Conservation (phyloP, 2,888 invertebrate genomes). For the Drosophila monieri region DNA sequence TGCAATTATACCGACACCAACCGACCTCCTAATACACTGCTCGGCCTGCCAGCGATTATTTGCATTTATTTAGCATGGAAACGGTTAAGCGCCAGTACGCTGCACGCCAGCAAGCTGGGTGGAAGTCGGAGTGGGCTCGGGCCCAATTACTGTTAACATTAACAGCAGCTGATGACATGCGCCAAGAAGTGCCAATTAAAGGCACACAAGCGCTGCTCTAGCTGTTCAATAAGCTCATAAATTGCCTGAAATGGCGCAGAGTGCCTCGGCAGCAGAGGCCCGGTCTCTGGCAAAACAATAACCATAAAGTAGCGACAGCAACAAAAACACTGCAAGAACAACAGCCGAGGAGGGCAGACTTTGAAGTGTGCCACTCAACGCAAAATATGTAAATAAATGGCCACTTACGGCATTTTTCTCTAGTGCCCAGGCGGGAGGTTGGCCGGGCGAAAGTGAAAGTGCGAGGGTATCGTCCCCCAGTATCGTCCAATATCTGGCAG, state of each 20-base stretch:
- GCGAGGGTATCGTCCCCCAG: conserved; percentile 9
- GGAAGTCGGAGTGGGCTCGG: conserved; percentile 3
- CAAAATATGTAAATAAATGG: conserved; percentile 78
- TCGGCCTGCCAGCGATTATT: conserved; percentile 28
- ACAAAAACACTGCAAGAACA: conserved; percentile 27
- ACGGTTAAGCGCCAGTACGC: no score
- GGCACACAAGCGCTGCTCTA: conserved; percentile 34
- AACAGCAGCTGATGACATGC: conserved; percentile 47
- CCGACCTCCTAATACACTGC: conserved; percentile 36
- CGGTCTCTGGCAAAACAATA: conserved; percentile 65
- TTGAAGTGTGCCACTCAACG: conserved; percentile 73
- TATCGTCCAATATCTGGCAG: conserved; percentile 54
- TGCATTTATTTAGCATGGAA: conserved; percentile 38
- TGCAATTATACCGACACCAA: conserved; percentile 54
- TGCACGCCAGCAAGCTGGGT: no score
- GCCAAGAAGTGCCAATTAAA: conserved; percentile 69
- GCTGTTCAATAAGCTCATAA: conserved; percentile 72
- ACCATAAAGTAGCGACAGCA: conserved; percentile 66
- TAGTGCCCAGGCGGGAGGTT: background rate
- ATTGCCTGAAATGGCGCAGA: conserved; percentile 71
- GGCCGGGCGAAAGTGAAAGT: conserved; percentile 7
- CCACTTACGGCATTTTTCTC: conserved; percentile 76
- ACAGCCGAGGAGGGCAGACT: conserved; percentile 28
- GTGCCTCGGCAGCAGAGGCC: conserved; percentile 45
- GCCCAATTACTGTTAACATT: conserved; percentile 32